These are phyloP conservation scores for Pandemis heparana DNA, from an alignment of 2,888 invertebrate genomes.

Conservation along the genomic window DNA sequence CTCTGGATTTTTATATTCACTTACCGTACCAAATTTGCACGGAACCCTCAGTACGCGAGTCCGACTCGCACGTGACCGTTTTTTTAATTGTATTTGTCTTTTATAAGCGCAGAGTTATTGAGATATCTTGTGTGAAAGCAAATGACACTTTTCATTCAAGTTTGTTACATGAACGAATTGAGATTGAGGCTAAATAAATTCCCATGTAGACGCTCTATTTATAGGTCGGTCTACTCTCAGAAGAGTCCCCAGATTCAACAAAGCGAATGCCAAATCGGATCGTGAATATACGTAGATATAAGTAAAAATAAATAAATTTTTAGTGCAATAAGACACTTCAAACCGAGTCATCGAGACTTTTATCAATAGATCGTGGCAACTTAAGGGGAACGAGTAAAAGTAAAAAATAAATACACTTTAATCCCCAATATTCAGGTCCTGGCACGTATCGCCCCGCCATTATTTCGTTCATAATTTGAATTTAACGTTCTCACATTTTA, in stretches of 20 bases:
- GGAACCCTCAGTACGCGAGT: no score
- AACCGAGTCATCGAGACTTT: slow-evolving; percentile 10
- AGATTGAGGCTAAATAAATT: no score
- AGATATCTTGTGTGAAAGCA: no score
- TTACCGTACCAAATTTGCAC: no score
- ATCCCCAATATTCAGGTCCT: slow-evolving; percentile 50
- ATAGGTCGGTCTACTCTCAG: no score
- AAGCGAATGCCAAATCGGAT: not conserved
- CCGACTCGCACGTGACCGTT: no score
- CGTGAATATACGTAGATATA: not conserved
- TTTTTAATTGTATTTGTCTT: no score
- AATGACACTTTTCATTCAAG: no score
- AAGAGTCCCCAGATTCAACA: not conserved
- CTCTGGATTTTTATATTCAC: no score
- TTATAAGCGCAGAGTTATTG: no score
- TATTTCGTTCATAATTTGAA: slow-evolving; percentile 34
- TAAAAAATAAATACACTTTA: slow-evolving; percentile 45
- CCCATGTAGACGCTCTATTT: no score
- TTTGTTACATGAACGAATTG: no score
- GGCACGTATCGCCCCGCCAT: slow-evolving; percentile 50
- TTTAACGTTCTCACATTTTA: slow-evolving; percentile 32
- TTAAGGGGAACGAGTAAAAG: slow-evolving; percentile 36
- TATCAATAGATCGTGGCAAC: slow-evolving; percentile 22
- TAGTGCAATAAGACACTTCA: not conserved
- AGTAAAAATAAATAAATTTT: not conserved